Evolutionary conservation across 1,140 invertebrate species (phyloP).

Genomic region (Tigriopus japonicus): DNA sequence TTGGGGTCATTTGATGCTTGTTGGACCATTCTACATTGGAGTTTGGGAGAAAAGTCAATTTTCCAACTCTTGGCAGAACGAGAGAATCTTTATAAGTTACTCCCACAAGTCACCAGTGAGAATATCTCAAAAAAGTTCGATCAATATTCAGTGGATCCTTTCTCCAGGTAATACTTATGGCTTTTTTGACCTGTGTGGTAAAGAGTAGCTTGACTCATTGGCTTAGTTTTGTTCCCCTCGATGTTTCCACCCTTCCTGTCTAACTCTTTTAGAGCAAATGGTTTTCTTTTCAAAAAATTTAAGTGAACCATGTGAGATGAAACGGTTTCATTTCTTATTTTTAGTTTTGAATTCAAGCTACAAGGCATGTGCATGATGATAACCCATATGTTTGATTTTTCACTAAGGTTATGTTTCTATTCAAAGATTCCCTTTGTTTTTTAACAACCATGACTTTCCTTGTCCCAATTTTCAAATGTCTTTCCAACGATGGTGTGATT

Average conservation of each 20-base stretch:
- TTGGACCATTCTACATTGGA: conserved; percentile 79
- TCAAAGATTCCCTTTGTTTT: too few species aligned
- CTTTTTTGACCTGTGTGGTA: too few species aligned
- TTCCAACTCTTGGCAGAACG: conserved; percentile 74
- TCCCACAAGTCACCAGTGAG: conserved; percentile 88
- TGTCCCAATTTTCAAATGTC: too few species aligned
- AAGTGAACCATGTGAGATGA: too few species aligned
- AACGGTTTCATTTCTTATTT: too few species aligned
- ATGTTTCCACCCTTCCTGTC: background rate
- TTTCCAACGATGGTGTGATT: too few species aligned
- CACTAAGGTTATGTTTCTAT: too few species aligned
- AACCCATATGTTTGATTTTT: too few species aligned
- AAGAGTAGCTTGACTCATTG: too few species aligned
- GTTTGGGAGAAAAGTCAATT: conserved; percentile 40
- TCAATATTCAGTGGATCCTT: background rate
- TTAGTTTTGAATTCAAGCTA: too few species aligned
- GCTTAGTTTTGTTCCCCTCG: background rate
- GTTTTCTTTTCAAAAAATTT: background rate
- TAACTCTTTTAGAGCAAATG: background rate
- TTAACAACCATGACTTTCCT: too few species aligned
- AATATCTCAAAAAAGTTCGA: conserved; percentile 54
- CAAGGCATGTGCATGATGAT: too few species aligned
- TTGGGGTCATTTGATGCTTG: conserved; percentile 84
- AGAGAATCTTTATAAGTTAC: conserved; percentile 72
- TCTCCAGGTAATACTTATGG: background rate